A percentile compares a stretch with the other conserved stretches of the same genome.
Evolutionary conservation across 2,113 vertebrate genomes (phyloP).

Genomic region (Microtus richardsoni): DNA sequence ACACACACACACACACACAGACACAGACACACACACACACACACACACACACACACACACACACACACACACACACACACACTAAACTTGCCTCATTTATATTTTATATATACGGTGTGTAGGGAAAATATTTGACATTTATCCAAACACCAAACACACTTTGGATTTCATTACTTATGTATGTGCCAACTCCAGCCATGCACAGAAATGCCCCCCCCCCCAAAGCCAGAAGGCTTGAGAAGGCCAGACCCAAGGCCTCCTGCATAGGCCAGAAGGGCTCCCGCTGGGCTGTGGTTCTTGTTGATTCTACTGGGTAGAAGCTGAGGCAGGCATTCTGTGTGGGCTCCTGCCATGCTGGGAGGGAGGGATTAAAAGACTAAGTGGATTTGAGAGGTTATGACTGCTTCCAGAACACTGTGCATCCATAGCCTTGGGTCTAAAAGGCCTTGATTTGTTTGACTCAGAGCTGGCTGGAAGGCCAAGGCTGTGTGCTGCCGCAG

Average conservation of each 20-base stretch:
- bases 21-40: too few relatives aligned
- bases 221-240: neutral
- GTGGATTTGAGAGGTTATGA: conserved; percentile 71
- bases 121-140: conserved; percentile 70
- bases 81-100: conserved; percentile 39
- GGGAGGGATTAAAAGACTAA: conserved; percentile 62
- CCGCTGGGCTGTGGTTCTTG: neutral
- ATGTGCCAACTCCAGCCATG: conserved; percentile 17
- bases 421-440: conserved; percentile 71
- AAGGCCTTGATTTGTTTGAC: conserved; percentile 50
- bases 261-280: neutral
- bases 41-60: too few relatives aligned
- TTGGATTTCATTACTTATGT: conserved; percentile 56
- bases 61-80: too few relatives aligned
- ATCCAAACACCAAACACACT: conserved; percentile 67
- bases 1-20: too few relatives aligned
- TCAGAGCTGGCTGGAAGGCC: conserved; percentile 69
- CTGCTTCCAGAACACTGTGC: conserved; percentile 59
- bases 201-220: neutral
- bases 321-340: neutral
- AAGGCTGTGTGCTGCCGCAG: conserved; percentile 75
- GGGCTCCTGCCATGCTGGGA: neutral
- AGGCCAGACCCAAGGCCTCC: accelerated
- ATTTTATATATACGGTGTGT: conserved; percentile 55
- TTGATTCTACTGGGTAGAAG: neutral